These are phyloP conservation scores for Episyrphus balteatus DNA, from an alignment of 1,140 invertebrate genomes.

Conservation along the genomic window DNA sequence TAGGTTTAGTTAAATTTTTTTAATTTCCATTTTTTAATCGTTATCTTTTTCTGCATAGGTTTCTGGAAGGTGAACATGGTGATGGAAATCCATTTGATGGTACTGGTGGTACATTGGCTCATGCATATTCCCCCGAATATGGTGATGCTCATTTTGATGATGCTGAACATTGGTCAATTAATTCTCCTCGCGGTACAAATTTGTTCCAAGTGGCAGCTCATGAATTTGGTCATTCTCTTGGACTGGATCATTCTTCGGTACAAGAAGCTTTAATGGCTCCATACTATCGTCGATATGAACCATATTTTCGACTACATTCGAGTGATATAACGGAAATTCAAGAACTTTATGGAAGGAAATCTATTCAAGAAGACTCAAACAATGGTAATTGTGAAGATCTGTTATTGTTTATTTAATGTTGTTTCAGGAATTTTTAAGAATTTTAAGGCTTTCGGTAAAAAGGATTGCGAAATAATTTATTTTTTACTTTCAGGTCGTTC, in stretches of 20 bases:
- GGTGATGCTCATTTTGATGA: constrained; percentile 93
- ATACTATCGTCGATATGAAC: constrained; percentile 83
- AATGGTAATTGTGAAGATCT: too few species aligned
- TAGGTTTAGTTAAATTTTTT: constrained; percentile 15
- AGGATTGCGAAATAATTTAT: too few species aligned
- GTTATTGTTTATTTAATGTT: too few species aligned
- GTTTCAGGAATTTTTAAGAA: too few species aligned
- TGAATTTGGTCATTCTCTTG: constrained; percentile 90
- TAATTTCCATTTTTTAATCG: not conserved
- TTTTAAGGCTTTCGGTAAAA: too few species aligned
- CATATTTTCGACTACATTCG: constrained; percentile 64
- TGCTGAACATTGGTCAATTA: constrained; percentile 72
- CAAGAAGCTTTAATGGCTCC: constrained; percentile 85
- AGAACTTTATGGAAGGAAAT: constrained; percentile 73
- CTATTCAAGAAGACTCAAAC: constrained; percentile 37
- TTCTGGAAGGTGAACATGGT: constrained; percentile 79
- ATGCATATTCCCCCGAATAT: constrained; percentile 90
- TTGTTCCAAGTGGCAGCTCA: constrained; percentile 93
- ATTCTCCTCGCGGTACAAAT: constrained; percentile 69
- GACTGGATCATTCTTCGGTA: constrained; percentile 81
- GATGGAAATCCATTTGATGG: constrained; percentile 92
- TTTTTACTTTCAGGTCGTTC: too few species aligned
- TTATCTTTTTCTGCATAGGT: constrained; percentile 35
- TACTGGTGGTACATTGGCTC: constrained; percentile 79
- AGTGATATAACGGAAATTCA: constrained; percentile 67